These are phyloP conservation scores for Drosophila subobscura DNA, from an alignment of 1,140 invertebrate species.

Conservation along the genomic window DNA sequence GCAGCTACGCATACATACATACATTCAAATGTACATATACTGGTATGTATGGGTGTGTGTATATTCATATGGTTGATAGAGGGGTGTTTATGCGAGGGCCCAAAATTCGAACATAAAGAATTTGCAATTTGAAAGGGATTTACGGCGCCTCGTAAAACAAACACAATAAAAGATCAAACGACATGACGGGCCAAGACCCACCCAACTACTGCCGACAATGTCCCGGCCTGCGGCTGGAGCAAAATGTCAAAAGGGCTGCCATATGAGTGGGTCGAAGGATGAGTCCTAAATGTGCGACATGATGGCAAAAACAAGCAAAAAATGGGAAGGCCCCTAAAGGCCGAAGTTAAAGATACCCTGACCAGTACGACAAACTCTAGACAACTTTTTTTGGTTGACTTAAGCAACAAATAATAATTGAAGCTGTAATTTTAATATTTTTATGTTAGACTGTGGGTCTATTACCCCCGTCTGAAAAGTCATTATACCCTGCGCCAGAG, in stretches of 20 bases:
- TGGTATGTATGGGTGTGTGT: no score
- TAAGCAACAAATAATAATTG: no score
- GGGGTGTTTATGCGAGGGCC: slow-evolving; percentile 43
- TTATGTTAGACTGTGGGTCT: no score
- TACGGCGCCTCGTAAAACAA: slow-evolving; percentile 79
- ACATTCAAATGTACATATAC: not conserved
- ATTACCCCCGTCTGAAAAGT: no score
- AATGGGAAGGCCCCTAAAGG: no score
- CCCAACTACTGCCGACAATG: slow-evolving; percentile 6
- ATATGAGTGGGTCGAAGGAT: slow-evolving; percentile 43
- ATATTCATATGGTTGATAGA: slow-evolving; percentile 2
- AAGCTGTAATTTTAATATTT: no score
- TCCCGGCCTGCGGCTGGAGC: slow-evolving; percentile 49
- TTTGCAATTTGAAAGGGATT: slow-evolving; percentile 82
- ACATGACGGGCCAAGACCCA: slow-evolving; percentile 61
- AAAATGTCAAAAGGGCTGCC: slow-evolving; percentile 69
- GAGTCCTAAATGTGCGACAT: slow-evolving; percentile 21
- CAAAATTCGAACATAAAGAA: slow-evolving; percentile 79
- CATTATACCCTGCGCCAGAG: no score
- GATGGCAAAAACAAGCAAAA: slow-evolving; percentile 9
- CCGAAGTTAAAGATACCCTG: no score
- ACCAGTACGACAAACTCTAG: no score
- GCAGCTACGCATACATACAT: not conserved
- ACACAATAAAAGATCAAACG: slow-evolving; percentile 82
- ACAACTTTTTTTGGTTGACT: no score